Conservation (phyloP, 2,797 vertebrate genomes). For the Acanthiza pusilla region DNA sequence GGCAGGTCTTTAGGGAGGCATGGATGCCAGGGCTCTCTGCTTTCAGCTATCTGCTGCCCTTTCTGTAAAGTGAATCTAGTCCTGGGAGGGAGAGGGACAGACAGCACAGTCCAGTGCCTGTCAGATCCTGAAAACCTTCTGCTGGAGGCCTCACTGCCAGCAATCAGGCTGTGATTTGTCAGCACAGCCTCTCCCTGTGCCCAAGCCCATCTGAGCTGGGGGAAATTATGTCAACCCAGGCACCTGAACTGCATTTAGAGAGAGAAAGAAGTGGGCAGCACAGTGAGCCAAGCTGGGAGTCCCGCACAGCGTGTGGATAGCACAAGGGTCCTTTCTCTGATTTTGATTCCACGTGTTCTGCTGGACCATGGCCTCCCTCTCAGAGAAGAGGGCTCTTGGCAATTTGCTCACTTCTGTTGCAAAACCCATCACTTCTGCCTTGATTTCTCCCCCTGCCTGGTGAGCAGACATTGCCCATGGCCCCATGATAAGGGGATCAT, state of each 20-base stretch:
- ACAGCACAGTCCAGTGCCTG: background rate
- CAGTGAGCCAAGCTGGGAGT: background rate
- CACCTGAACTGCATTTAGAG: background rate
- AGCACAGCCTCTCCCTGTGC: background rate
- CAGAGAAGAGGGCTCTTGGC: background rate
- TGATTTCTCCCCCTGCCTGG: background rate
- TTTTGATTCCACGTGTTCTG: background rate
- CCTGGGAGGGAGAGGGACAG: background rate
- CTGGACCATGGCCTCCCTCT: background rate
- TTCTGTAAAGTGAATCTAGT: background rate
- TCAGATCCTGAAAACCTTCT: background rate
- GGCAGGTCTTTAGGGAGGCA: background rate
- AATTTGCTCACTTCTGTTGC: background rate
- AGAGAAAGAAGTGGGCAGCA: background rate
- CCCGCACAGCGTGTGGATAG: background rate
- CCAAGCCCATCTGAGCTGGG: background rate
- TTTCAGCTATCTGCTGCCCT: background rate
- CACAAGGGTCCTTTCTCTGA: background rate
- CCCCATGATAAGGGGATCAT: background rate
- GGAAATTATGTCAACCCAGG: accelerated
- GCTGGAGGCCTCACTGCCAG: background rate
- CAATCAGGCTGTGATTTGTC: background rate
- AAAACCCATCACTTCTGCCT: background rate
- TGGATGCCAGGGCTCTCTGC: background rate
- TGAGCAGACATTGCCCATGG: background rate